phyloP scores from a whole-genome alignment of 2,797 vertebrate species.

The Acridotheres tristis region DNA sequence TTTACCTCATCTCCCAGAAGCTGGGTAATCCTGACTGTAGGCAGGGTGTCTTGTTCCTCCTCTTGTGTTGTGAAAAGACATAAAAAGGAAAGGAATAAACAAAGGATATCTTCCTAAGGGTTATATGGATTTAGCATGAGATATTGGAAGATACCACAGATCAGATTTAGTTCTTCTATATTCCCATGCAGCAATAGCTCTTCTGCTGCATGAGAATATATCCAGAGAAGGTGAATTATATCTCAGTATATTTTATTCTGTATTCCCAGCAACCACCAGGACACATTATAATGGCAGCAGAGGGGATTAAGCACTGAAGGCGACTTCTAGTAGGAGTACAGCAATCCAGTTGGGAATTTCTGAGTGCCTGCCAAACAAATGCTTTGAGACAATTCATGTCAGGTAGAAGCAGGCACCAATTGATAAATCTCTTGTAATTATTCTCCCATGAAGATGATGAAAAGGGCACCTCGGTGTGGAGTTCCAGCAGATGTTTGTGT shows the following conservation, averaged over 20 bases:
- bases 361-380: not conserved
- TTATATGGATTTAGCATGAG: not conserved
- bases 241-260: constrained; percentile 1
- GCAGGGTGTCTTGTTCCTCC: not conserved
- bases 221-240: not conserved
- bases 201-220: not conserved
- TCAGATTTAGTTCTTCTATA: not conserved
- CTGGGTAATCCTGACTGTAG: not conserved
- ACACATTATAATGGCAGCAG: not conserved
- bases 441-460: not conserved
- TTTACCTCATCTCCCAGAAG: not conserved
- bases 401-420: not conserved
- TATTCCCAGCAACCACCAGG: not conserved
- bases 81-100: not conserved
- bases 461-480: not conserved
- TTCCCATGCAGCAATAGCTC: not conserved
- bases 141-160: not conserved
- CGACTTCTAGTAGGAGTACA: not conserved
- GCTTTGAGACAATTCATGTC: not conserved
- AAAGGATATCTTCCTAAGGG: not conserved
- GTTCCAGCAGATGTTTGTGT: not conserved
- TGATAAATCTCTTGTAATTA: not conserved
- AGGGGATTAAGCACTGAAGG: constrained; percentile 15
- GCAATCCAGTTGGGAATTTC: not conserved
- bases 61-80: not conserved